Base-by-base conservation (phyloP, 2,888 invertebrate genomes). In the Mechanitis messenoides region DNA sequence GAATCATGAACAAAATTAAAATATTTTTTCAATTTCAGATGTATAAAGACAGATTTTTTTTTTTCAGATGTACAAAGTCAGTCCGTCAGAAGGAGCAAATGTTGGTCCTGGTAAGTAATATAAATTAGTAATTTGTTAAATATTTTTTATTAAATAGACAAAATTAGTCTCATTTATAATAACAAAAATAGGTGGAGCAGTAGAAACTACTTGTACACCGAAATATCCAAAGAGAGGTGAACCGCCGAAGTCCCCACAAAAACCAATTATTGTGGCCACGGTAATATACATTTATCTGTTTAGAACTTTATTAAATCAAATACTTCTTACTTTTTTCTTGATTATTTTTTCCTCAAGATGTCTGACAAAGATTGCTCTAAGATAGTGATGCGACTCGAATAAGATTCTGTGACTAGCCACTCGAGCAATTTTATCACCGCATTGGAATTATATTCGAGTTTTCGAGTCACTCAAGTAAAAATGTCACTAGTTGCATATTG, bases 51-150 rank as follows among this genome's bases (percentile, higher is more conserved):
- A 20, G 20, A 20, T 20, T 45, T 60, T 63, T 63, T 64, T 28
- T 66, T 84, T 81, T 55, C 76, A 89, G 89, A 72, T 89, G 74
- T 89, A 89, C 70, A 84, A 87, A 78, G 78, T 88, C 35, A 80
- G 71, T 57, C 63, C 73, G 2, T 63, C 64, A 9, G 83, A 81
- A 66, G 74, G 60, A 28, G 77, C 76, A n/a, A 73, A 67, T 58
- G 76, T 77, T 53, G 82, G 81, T n/a, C 77, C 84, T 71, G 86
- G 87, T 85, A 70, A 66, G 66, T 64, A 50, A 42, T 28, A 33
- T 5, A 28, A 28, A 47, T 47, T 2, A 6, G 7, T 2, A 35
- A 5, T 35, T 38, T 38, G 20, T 47, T 47, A 20, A 20, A 9
- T 2, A 9, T n/a, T 47, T 20, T 9, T 1, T 7, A 20, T 50